These are phyloP conservation scores for Frankliniella fusca DNA, from an alignment of 2,888 invertebrate species.

Conservation along the genomic window DNA sequence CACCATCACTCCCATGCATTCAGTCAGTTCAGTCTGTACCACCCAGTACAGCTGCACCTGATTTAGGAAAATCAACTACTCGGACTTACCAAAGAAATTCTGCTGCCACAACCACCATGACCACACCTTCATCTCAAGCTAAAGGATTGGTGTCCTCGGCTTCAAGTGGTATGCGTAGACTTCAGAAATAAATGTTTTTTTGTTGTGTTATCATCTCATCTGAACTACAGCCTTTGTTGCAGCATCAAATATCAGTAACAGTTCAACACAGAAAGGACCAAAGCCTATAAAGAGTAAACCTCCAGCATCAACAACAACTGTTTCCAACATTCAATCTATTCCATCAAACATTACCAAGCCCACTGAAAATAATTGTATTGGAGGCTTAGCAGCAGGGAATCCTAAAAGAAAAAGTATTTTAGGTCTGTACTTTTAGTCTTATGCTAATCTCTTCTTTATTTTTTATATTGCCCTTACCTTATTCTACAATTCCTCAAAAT, in stretches of 20 bases:
- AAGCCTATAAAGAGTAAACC: not conserved
- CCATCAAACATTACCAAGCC: constrained; percentile 29
- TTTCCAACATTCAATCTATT: not conserved
- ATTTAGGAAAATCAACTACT: not conserved
- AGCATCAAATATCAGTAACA: not conserved
- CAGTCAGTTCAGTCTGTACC: not conserved
- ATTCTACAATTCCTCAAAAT: not conserved
- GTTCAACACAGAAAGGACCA: too few species aligned
- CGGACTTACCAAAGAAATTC: not conserved
- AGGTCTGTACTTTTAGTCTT: not conserved
- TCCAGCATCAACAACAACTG: not conserved
- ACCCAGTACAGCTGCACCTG: not conserved
- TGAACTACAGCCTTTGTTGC: not conserved
- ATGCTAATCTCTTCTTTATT: not conserved
- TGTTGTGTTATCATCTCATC: not conserved
- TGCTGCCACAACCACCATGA: not conserved
- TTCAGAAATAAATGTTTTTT: not conserved
- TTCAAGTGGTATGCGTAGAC: not conserved
- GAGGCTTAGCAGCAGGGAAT: constrained; percentile 40
- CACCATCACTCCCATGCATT: not conserved
- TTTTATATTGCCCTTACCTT: not conserved
- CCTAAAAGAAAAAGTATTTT: not conserved
- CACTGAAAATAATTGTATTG: constrained; percentile 36
- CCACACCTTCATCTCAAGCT: not conserved
- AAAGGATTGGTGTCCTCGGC: not conserved